These are phyloP conservation scores for Bostrychus sinensis DNA, from an alignment of 2,113 vertebrate species.

Conservation along the genomic window DNA sequence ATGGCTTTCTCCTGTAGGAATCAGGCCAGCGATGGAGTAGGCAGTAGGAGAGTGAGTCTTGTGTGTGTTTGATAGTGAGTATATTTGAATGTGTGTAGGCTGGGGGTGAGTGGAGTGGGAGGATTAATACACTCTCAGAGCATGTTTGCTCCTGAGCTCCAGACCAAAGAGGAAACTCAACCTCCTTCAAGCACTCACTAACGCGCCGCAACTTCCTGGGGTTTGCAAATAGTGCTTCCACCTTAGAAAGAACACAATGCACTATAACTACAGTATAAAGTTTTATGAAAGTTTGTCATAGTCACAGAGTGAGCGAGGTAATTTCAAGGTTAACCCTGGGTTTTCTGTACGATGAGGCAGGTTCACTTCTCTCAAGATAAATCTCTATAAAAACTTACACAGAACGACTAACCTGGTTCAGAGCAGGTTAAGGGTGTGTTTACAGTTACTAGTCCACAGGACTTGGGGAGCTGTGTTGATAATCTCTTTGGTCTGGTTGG, in stretches of 20 bases:
- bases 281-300: no score
- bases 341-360: no score
- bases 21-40: conserved; percentile 21
- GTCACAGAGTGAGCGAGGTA: no score
- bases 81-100: conserved; percentile 35
- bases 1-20: conserved; percentile 9
- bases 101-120: conserved; percentile 45
- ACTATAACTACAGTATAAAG: no score
- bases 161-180: conserved; percentile 6
- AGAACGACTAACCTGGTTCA: no score
- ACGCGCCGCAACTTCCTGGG: background rate
- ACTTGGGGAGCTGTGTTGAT: no score
- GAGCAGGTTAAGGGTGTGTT: no score
- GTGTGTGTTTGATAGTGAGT: conserved; percentile 15
- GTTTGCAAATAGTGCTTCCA: background rate
- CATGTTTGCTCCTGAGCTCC: conserved; percentile 19
- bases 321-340: no score
- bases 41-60: conserved; percentile 16
- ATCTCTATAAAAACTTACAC: no score
- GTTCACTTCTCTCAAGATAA: no score
- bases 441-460: no score
- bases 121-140: conserved; percentile 6
- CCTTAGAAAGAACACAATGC: background rate
- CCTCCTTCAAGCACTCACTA: background rate
- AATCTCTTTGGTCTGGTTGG: no score